phyloP scores from a whole-genome alignment of 1,140 invertebrate genomes.

The Micrasema longulum region DNA sequence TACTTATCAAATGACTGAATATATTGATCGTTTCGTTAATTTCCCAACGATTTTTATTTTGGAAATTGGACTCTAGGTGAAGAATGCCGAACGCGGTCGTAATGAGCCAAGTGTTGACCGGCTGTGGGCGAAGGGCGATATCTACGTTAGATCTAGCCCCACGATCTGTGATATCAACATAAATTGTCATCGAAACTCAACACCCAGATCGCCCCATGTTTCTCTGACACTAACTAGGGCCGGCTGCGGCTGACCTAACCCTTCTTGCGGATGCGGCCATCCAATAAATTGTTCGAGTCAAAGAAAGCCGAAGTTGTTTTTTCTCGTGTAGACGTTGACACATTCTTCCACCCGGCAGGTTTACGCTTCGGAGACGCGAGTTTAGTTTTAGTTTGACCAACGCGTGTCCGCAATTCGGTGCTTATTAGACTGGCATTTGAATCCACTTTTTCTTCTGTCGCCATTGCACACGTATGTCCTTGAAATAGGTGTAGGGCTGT shows the following conservation, averaged over 20 bases:
- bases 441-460: not conserved
- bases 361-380: constrained; percentile 19
- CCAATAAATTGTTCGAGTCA: constrained; percentile 30
- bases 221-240: constrained; percentile 22
- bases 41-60: not conserved
- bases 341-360: constrained; percentile 28
- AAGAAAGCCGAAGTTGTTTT: constrained; percentile 36
- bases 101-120: constrained; percentile 10
- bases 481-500: too few species aligned
- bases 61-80: not conserved
- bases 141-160: constrained; percentile 1
- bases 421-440: constrained; percentile 12
- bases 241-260: constrained; percentile 1
- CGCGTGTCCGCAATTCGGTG: constrained; percentile 32
- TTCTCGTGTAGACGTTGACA: constrained; percentile 24
- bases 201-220: not conserved
- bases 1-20: not conserved
- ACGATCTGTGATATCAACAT: constrained; percentile 13
- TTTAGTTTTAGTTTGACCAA: constrained; percentile 26
- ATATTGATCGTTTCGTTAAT: not conserved
- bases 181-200: constrained; percentile 20
- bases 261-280: not conserved
- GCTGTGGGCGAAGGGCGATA: constrained; percentile 21
- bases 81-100: not conserved
- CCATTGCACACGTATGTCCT: too few species aligned